Evolutionary conservation across 2,113 vertebrate species (phyloP).

Genomic region (Psephotus haematonotus): DNA sequence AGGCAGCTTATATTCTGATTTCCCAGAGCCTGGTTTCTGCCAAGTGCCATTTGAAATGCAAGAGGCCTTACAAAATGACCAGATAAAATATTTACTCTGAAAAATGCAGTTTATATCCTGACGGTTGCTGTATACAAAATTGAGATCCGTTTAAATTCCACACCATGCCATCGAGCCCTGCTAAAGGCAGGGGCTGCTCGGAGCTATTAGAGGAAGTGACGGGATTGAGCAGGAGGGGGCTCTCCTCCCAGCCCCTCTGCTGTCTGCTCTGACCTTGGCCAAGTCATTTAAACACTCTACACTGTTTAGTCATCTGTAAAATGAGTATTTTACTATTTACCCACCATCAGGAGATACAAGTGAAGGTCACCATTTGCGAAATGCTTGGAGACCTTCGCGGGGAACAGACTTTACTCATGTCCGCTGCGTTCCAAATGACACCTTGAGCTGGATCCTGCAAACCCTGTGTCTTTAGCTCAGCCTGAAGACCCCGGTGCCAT

Average conservation of each 20-base stretch:
- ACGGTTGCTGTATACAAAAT: background rate
- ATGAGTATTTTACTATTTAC: constrained; percentile 38
- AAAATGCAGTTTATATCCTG: background rate
- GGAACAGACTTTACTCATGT: background rate
- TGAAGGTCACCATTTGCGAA: background rate
- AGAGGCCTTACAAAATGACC: constrained; percentile 12
- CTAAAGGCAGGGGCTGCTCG: background rate
- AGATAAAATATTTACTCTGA: constrained; percentile 40
- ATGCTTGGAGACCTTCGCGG: background rate
- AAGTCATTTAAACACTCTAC: background rate
- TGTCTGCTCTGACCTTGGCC: constrained; percentile 23
- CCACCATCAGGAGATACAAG: background rate
- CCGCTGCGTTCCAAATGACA: background rate
- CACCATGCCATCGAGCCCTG: background rate
- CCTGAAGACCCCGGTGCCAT: background rate
- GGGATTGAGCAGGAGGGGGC: background rate
- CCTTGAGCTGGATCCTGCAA: background rate
- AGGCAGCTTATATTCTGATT: constrained; percentile 37
- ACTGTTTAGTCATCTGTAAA: constrained; percentile 56
- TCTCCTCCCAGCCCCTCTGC: background rate
- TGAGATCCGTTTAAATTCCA: constrained; percentile 51
- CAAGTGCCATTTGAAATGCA: constrained; percentile 30
- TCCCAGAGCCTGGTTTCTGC: constrained; percentile 1
- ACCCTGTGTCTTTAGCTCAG: fast-evolving
- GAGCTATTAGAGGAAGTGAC: background rate